A percentile compares a stretch with the other conserved stretches of the same genome.
Evolutionary conservation across 2,113 vertebrate genomes (phyloP).

Genomic region (Actenoides lindsayi): DNA sequence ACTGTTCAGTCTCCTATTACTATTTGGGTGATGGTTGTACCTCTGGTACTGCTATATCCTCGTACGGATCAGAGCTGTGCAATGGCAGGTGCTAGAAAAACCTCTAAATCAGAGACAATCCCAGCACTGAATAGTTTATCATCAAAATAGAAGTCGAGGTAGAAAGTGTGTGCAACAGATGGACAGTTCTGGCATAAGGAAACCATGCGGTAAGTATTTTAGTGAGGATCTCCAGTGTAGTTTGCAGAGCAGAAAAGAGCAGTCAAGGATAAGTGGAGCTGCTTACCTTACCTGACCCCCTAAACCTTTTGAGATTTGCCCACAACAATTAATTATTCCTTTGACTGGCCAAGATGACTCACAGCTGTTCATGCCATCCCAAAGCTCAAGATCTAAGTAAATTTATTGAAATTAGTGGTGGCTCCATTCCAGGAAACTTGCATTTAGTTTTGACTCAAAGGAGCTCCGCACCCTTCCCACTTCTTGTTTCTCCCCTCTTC

Average conservation of each 20-base stretch:
- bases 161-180: constrained; percentile 58
- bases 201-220: constrained; percentile 21
- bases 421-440: constrained; percentile 61
- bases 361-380: constrained; percentile 70
- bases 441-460: constrained; percentile 54
- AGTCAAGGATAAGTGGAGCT: constrained; percentile 62
- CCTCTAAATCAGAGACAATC: neutral
- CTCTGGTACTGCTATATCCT: constrained; percentile 13
- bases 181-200: constrained; percentile 36
- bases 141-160: neutral
- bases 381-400: constrained; percentile 68
- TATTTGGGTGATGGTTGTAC: neutral
- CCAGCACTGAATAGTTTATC: constrained; percentile 29
- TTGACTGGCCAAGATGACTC: constrained; percentile 72
- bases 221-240: constrained; percentile 35
- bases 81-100: neutral
- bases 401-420: constrained; percentile 69
- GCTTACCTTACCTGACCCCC: constrained; percentile 67
- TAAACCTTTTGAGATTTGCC: constrained; percentile 69
- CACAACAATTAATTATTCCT: constrained; percentile 73
- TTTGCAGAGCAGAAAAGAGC: constrained; percentile 62
- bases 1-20: neutral
- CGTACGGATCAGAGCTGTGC: neutral
- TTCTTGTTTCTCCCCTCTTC: constrained; percentile 26
- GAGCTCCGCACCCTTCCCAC: constrained; percentile 38